These are phyloP conservation scores for Urophycis tenuis DNA, from an alignment of 2,797 vertebrate species.

Conservation along the genomic window DNA sequence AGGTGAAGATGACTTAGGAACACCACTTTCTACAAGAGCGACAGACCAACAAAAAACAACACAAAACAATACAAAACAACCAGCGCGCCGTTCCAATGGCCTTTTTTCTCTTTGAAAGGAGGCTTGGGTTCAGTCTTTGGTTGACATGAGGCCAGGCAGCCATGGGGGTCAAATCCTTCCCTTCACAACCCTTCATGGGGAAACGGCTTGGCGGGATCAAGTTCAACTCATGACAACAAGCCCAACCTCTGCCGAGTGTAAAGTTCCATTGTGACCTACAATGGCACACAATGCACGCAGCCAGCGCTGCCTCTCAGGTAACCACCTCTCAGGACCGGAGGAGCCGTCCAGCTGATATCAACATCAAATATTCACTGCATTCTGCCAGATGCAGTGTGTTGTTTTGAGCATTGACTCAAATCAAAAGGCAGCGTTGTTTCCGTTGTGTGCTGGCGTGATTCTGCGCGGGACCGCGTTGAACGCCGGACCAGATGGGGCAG, in stretches of 20 bases:
- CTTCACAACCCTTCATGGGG: constrained; percentile 57
- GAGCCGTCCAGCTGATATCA: constrained; percentile 46
- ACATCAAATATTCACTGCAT: neutral
- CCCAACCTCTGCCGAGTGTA: constrained; percentile 71
- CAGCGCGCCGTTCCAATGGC: neutral
- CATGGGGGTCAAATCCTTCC: constrained; percentile 60
- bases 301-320: constrained; percentile 53
- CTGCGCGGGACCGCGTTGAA: no score
- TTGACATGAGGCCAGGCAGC: constrained; percentile 41
- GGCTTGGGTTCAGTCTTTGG: constrained; percentile 40
- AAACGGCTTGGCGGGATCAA: constrained; percentile 63
- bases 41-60: neutral
- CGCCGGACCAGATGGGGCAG: neutral
- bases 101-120: neutral
- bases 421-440: neutral
- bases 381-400: neutral
- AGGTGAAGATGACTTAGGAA: no score
- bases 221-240: constrained; percentile 72
- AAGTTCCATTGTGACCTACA: constrained; percentile 75
- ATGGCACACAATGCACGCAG: constrained; percentile 62
- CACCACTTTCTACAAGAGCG: neutral
- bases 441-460: neutral
- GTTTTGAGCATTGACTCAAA: neutral
- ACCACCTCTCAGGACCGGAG: constrained; percentile 38
- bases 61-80: neutral